Evolutionary conservation across 2,113 vertebrate genomes (phyloP).

Genomic region (Leucoraja erinaceus): DNA sequence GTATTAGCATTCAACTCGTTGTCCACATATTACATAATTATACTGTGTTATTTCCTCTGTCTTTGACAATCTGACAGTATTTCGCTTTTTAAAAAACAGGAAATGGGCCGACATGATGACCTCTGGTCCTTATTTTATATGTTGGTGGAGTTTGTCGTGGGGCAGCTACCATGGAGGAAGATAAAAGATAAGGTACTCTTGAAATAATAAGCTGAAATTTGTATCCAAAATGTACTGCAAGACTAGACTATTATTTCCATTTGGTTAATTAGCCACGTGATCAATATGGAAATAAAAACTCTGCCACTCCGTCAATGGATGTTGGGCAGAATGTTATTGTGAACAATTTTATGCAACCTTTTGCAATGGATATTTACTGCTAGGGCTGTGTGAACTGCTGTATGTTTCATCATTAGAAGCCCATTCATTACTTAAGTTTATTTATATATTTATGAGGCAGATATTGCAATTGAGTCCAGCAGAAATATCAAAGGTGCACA

Average conservation of each 20-base stretch:
- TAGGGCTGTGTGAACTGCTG: neutral
- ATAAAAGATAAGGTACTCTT: constrained; percentile 91
- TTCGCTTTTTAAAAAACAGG: constrained; percentile 57
- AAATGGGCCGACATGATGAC: constrained; percentile 97
- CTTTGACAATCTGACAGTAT: neutral
- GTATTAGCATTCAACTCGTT: neutral
- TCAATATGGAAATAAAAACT: neutral
- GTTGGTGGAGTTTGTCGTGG: constrained; percentile 94
- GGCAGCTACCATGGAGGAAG: constrained; percentile 97
- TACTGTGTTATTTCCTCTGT: neutral
- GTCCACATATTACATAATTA: neutral
- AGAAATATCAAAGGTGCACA: neutral
- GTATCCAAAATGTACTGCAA: neutral
- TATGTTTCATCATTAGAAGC: neutral
- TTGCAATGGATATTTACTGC: neutral
- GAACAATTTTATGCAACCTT: neutral
- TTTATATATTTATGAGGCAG: neutral
- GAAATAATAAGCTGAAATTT: neutral
- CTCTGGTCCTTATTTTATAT: constrained; percentile 99
- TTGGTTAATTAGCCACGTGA: neutral
- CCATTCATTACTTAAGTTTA: neutral
- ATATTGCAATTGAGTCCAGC: neutral
- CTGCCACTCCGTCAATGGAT: neutral
- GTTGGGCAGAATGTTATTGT: neutral
- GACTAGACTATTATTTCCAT: neutral